Evolutionary conservation across 2,888 invertebrate species (phyloP).

Genomic region (Trypoxylon attenuatum): DNA sequence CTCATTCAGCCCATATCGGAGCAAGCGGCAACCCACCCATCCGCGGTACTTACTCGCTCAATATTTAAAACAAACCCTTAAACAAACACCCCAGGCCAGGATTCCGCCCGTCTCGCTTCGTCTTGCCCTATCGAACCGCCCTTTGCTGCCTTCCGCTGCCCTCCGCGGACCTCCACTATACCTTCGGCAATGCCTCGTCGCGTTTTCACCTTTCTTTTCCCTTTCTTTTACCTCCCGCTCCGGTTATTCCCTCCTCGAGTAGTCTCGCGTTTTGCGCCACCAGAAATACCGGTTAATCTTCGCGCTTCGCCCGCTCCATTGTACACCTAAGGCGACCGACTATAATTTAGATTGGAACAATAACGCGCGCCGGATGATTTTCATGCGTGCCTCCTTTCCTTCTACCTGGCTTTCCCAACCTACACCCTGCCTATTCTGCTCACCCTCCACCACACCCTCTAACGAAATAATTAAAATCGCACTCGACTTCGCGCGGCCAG

Average conservation of each 20-base stretch:
- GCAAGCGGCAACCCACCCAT: too few relatives aligned
- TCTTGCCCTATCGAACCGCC: too few relatives aligned
- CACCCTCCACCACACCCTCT: not conserved
- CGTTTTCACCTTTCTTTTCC: constrained; percentile 19
- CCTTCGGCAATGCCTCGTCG: constrained; percentile 21
- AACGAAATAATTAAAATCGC: constrained; percentile 1
- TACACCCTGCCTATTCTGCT: not conserved
- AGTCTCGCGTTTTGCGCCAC: constrained; percentile 39
- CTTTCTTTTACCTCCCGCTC: constrained; percentile 4
- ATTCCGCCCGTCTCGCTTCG: too few relatives aligned
- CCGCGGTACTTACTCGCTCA: not conserved
- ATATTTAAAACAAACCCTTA: not conserved
- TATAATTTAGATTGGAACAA: constrained; percentile 54
- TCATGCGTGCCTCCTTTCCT: constrained; percentile 48
- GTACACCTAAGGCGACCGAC: constrained; percentile 47
- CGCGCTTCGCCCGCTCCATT: constrained; percentile 55
- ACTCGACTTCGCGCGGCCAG: not conserved
- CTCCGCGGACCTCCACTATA: constrained; percentile 9
- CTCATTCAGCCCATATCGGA: constrained; percentile 38
- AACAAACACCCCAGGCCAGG: not conserved
- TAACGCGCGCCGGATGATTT: constrained; percentile 60
- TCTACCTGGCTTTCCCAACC: constrained; percentile 8
- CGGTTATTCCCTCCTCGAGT: constrained; percentile 40
- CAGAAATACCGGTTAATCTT: constrained; percentile 64
- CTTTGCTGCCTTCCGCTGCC: too few relatives aligned